Conservation (phyloP, 2,888 invertebrate genomes). For the Limenitis arthemis region DNA sequence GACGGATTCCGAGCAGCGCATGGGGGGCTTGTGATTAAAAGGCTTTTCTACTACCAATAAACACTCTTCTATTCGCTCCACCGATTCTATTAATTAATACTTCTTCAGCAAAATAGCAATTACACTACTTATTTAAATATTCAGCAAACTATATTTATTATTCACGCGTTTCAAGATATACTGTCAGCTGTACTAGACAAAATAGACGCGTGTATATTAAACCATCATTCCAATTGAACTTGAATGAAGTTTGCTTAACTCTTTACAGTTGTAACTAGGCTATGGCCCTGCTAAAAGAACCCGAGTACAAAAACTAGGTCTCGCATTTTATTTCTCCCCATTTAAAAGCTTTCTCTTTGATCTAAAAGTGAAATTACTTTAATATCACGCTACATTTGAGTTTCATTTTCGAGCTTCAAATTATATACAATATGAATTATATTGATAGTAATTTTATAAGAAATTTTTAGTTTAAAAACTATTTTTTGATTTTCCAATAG, state of each 20-base stretch:
- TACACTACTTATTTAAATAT: no score
- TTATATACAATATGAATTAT: slow-evolving; percentile 1
- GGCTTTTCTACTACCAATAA: no score
- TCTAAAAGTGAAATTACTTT: slow-evolving; percentile 23
- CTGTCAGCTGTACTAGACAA: background rate
- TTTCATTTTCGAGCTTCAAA: slow-evolving; percentile 9
- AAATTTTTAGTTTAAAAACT: no score
- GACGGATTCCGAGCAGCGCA: no score
- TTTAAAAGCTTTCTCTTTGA: slow-evolving; percentile 23
- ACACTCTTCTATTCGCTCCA: no score
- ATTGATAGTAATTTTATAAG: no score
- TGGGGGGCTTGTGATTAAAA: no score
- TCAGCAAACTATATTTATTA: no score
- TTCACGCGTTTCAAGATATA: no score
- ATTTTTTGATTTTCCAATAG: no score
- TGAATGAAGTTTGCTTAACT: slow-evolving; percentile 9
- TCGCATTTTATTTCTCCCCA: slow-evolving; percentile 19
- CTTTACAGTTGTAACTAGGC: slow-evolving; percentile 15
- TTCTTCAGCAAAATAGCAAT: no score
- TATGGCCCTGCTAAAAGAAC: slow-evolving; percentile 14
- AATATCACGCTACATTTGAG: slow-evolving; percentile 21
- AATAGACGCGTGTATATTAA: background rate
- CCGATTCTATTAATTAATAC: no score
- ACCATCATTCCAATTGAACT: slow-evolving; percentile 6
- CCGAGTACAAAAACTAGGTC: slow-evolving; percentile 19